Conservation (phyloP, 2,888 invertebrate species). For the Elgonia sp. region DNA sequence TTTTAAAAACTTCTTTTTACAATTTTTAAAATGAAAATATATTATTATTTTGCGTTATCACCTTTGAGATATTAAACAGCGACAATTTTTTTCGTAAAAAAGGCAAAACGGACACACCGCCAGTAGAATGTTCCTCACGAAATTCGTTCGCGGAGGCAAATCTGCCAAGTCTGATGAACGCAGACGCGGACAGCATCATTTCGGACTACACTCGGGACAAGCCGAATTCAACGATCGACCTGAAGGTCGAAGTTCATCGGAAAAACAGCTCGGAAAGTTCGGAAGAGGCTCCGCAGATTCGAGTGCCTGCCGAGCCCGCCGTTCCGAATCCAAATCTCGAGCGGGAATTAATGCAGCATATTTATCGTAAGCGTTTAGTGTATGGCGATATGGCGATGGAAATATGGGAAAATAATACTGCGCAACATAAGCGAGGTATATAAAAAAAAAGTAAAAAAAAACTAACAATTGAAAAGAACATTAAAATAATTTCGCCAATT, state of each 20-base stretch:
- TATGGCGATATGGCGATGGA: too few species aligned
- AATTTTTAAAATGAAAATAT: too few species aligned
- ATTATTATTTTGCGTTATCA: too few species aligned
- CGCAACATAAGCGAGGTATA: too few species aligned
- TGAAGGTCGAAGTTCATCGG: slow-evolving; percentile 97
- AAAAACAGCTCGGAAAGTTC: slow-evolving; percentile 96
- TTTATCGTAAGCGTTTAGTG: too few species aligned
- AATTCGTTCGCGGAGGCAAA: slow-evolving; percentile 87
- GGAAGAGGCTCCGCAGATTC: slow-evolving; percentile 89
- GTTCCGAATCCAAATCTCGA: slow-evolving; percentile 79
- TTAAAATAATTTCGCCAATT: too few species aligned
- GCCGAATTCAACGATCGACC: slow-evolving; percentile 89
- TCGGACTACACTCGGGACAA: slow-evolving; percentile 86
- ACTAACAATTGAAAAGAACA: too few species aligned
- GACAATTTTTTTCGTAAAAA: neutral
- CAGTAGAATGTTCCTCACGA: slow-evolving; percentile 88
- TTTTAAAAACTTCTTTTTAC: too few species aligned
- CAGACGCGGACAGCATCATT: slow-evolving; percentile 86
- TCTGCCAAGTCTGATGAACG: slow-evolving; percentile 84
- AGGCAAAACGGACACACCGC: slow-evolving; percentile 87
- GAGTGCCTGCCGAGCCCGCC: slow-evolving; percentile 81
- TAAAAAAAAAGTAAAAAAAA: too few species aligned
- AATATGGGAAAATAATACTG: too few species aligned
- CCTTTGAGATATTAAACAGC: neutral
- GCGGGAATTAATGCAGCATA: slow-evolving; percentile 79